Percentiles rank a stretch among this genome's conserved stretches.
These are phyloP conservation scores for Formica exsecta DNA, from an alignment of 1,140 invertebrate species.

Conservation along the genomic window DNA sequence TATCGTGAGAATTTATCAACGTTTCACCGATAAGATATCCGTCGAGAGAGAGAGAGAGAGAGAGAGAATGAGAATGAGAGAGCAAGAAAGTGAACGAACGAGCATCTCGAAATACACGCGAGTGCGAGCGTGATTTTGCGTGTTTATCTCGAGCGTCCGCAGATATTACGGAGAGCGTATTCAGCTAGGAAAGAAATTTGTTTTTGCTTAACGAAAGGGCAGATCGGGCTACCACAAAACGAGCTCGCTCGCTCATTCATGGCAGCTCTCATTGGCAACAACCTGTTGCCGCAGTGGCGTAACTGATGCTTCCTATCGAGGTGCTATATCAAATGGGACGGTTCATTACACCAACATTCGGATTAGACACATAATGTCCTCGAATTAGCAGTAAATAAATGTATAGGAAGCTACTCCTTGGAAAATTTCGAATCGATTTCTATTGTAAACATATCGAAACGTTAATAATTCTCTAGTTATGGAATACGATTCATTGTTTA, in stretches of 20 bases:
- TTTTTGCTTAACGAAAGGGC: conserved; percentile 30
- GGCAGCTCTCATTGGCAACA: conserved; percentile 72
- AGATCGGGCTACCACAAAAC: conserved; percentile 61
- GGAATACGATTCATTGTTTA: neutral
- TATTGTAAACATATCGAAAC: neutral
- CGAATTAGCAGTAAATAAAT: neutral
- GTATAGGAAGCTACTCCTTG: neutral
- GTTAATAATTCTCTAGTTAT: neutral
- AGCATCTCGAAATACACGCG: neutral
- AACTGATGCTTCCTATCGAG: conserved; percentile 55
- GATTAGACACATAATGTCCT: neutral
- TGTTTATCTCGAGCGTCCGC: conserved; percentile 1
- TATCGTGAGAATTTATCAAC: neutral
- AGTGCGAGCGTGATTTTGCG: conserved; percentile 8
- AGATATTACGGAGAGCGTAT: neutral
- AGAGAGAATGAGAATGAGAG: neutral
- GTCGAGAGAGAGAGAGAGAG: neutral
- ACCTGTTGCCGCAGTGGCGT: conserved; percentile 75
- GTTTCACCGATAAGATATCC: neutral
- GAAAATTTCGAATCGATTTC: neutral
- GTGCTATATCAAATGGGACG: conserved; percentile 6
- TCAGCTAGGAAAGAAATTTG: conserved; percentile 39
- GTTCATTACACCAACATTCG: neutral
- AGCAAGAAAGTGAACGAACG: neutral
- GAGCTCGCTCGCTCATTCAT: conserved; percentile 71